These are phyloP conservation scores for Chionomys nivalis DNA, from an alignment of 2,113 vertebrate genomes.

Conservation along the genomic window DNA sequence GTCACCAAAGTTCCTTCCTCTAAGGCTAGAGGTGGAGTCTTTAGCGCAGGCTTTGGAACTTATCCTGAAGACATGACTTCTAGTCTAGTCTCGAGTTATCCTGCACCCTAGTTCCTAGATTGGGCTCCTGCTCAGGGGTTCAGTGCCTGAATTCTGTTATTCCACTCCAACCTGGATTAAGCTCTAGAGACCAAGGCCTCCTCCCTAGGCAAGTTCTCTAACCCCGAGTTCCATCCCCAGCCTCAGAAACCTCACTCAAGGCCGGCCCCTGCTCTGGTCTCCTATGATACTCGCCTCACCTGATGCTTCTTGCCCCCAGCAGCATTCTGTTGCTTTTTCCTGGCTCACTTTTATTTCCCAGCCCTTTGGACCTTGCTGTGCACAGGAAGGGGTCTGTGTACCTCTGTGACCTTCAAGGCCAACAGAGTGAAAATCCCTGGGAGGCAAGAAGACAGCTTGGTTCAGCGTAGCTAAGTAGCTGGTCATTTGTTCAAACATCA, in stretches of 20 bases:
- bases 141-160: conserved; percentile 17
- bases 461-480: not conserved
- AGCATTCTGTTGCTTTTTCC: not conserved
- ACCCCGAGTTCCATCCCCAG: not conserved
- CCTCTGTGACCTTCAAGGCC: not conserved
- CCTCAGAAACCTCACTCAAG: not conserved
- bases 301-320: not conserved
- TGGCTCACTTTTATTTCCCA: not conserved
- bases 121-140: not conserved
- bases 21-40: not conserved
- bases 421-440: not conserved
- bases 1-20: not conserved
- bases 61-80: not conserved
- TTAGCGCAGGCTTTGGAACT: not conserved
- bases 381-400: not conserved
- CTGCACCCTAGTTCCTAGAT: not conserved
- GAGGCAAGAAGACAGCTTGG: not conserved
- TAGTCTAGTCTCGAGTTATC: not conserved
- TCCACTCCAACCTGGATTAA: not conserved
- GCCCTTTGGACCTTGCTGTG: not conserved
- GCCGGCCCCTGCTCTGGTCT: not conserved
- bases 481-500: not conserved
- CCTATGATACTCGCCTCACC: not conserved
- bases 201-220: not conserved
- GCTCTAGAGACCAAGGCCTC: not conserved